These are phyloP conservation scores for Mustelus asterias DNA, from an alignment of 2,113 vertebrate genomes.

Conservation along the genomic window DNA sequence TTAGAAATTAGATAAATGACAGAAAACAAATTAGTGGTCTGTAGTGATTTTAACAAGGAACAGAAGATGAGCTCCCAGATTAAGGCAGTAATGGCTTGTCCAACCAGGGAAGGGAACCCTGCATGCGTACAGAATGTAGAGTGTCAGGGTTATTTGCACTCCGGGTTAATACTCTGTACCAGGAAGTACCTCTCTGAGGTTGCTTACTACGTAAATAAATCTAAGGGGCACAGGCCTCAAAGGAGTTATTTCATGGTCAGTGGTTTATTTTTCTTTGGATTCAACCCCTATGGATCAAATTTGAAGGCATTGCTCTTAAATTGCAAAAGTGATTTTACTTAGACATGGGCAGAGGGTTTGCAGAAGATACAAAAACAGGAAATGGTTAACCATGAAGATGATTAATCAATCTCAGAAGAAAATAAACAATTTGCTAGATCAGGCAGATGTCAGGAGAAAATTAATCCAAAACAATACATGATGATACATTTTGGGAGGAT, in stretches of 20 bases:
- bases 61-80: no score
- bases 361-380: neutral
- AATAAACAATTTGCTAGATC: neutral
- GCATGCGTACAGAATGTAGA: no score
- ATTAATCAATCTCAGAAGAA: neutral
- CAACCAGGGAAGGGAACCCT: no score
- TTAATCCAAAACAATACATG: neutral
- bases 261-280: neutral
- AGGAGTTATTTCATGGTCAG: no score
- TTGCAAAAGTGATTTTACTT: neutral
- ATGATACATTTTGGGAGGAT: neutral
- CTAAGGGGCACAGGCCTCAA: no score
- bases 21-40: neutral
- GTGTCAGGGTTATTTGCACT: no score
- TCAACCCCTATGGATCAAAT: neutral
- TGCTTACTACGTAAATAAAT: no score
- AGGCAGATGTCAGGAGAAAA: neutral
- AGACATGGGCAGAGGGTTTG: neutral
- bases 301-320: neutral
- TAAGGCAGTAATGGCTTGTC: no score
- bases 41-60: no score
- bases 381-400: neutral
- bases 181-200: no score
- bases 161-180: no score
- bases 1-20: neutral